Base-by-base conservation (phyloP, 1,140 invertebrate genomes). In the Latrodectus geometricus region DNA sequence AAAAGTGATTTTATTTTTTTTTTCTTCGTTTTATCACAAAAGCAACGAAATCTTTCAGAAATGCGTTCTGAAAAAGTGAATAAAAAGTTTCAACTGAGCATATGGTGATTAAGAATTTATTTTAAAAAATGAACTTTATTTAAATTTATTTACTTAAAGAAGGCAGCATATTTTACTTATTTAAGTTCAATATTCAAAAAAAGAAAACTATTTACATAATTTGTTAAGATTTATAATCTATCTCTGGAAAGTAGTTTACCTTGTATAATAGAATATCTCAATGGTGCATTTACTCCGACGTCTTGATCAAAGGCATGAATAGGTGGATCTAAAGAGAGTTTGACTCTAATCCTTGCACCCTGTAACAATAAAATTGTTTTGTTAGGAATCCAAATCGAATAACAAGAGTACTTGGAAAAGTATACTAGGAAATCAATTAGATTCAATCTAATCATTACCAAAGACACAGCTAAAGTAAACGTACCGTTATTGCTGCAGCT, bases 341-440 rank as follows among this genome's bases (percentile, higher is more conserved):
- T 93, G 86, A 93, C 92, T 88, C 95, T 94, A 52, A 96, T 94
- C 66, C 92, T 91, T 74, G 92, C 92, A 0, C 94, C 94, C 95
- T 96, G 56, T 72, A 72, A 61, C 11, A 49, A 75, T 11, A 72
- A 74, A 66, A 68, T 35, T 35, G 17, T 8, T 61, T 61, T 61
- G 2, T 49, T 8, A 50, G 15, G 21, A 80, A 66, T n/a, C 78
- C 78, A 56, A 21, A n/a, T 21, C 20, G 20, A 70, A 70, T 70
- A n/a, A 65, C 9, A 14, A 5, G n/a, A 65, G n/a, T 65, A 65
- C 12, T 65, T 65, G 61, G 61, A 5, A 65, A 65, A 65, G 4
- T 8, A n/a, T 9, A 65, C 0, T 15, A 65, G 61, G n/a, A 65
- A 35, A 35, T 35, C 35, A 35, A 35, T 35, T 35, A 35, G 35